Evolutionary conservation across 2,888 invertebrate genomes (phyloP).

Genomic region (Trichogramma evanescens): DNA sequence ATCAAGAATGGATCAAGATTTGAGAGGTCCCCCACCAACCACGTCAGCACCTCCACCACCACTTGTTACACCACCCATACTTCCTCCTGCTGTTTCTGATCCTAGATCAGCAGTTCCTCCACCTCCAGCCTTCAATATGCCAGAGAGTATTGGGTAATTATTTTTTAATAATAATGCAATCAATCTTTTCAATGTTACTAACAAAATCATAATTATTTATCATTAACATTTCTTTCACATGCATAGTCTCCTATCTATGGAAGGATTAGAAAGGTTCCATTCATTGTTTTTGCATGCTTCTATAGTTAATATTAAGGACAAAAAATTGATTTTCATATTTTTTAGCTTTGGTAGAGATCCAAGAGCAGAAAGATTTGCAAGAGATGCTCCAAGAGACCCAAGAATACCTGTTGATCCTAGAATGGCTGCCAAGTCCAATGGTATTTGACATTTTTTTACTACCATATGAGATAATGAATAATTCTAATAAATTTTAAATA

Average conservation of each 20-base stretch:
- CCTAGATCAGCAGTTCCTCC: constrained; percentile 29
- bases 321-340: constrained; percentile 1
- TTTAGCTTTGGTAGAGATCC: constrained; percentile 40
- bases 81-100: constrained; percentile 29
- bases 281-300: constrained; percentile 14
- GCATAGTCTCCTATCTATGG: constrained; percentile 42
- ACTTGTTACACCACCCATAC: constrained; percentile 28
- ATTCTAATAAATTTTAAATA: neutral
- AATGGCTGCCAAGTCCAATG: constrained; percentile 48
- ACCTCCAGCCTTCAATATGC: constrained; percentile 34
- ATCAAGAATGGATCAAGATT: constrained; percentile 65
- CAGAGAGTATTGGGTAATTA: constrained; percentile 27
- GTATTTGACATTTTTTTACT: constrained; percentile 35
- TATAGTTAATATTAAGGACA: constrained; percentile 13
- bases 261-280: constrained; percentile 44
- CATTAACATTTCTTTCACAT: constrained; percentile 18
- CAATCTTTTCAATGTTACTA: constrained; percentile 3
- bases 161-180: neutral
- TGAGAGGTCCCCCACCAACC: constrained; percentile 55
- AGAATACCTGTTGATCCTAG: constrained; percentile 65
- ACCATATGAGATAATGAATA: neutral
- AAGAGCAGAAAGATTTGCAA: constrained; percentile 40
- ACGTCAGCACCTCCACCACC: constrained; percentile 29
- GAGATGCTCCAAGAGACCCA: constrained; percentile 48
- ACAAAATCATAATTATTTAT: constrained; percentile 12